These are phyloP conservation scores for Brachionus sp. DNA, from an alignment of 1,140 invertebrate genomes.

Conservation along the genomic window DNA sequence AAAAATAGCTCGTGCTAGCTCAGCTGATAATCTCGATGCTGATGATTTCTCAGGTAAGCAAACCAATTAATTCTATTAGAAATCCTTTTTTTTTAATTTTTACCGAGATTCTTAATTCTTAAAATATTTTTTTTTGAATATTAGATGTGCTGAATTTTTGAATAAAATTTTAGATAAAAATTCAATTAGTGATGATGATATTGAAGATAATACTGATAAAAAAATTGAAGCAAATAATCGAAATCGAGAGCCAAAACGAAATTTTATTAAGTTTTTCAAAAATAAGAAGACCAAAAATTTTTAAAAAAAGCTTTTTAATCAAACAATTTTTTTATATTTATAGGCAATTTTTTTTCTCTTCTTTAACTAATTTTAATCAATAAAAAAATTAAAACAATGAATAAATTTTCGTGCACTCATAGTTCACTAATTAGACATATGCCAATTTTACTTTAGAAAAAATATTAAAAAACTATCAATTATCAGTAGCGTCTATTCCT, in stretches of 20 bases:
- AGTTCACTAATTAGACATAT: no score
- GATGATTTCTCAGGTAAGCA: conserved; percentile 12
- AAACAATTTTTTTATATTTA: background rate
- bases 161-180: conserved; percentile 42
- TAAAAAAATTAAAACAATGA: no score
- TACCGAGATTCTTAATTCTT: background rate
- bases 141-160: conserved; percentile 41
- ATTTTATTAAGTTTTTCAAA: conserved; percentile 17
- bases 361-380: no score
- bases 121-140: background rate
- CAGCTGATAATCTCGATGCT: conserved; percentile 20
- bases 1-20: background rate
- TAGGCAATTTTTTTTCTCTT: no score
- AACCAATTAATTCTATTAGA: background rate
- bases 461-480: no score
- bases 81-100: background rate
- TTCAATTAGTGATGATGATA: background rate
- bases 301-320: background rate
- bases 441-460: no score
- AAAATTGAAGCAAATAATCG: background rate
- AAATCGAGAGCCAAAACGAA: background rate
- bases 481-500: no score
- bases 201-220: background rate
- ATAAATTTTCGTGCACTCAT: no score
- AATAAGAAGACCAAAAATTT: background rate